Evolutionary conservation across 1,140 invertebrate genomes (phyloP).

Genomic region (Drosophila nikananu): DNA sequence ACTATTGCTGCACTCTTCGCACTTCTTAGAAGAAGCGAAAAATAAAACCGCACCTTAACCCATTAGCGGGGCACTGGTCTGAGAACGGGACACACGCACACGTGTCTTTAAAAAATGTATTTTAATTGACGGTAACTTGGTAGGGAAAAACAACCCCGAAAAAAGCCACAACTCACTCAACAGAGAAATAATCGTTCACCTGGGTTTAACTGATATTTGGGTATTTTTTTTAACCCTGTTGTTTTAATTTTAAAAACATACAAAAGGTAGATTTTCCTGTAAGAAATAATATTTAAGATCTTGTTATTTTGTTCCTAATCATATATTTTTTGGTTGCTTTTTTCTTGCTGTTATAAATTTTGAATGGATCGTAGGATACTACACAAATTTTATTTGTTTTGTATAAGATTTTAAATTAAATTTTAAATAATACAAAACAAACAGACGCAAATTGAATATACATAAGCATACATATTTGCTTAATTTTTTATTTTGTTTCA

Average conservation of each 20-base stretch:
- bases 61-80: neutral
- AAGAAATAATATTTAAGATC: neutral
- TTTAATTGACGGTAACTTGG: neutral
- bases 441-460: neutral
- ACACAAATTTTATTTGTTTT: neutral
- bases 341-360: neutral
- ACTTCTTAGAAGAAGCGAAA: neutral
- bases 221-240: neutral
- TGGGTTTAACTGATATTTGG: neutral
- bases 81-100: neutral
- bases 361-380: neutral
- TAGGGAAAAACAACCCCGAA: neutral
- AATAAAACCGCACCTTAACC: conserved; percentile 15
- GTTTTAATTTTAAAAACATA: neutral
- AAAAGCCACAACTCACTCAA: neutral
- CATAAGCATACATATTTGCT: no score
- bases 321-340: neutral
- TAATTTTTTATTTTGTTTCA: no score
- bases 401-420: no score
- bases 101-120: neutral
- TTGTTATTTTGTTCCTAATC: neutral
- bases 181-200: neutral
- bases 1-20: conserved; percentile 12
- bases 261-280: neutral
- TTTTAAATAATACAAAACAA: neutral